Evolutionary conservation across 2,797 vertebrate species (phyloP), one percentile per base, ranked within the genome.

Genomic region (Dryobates pubescens): DNA sequence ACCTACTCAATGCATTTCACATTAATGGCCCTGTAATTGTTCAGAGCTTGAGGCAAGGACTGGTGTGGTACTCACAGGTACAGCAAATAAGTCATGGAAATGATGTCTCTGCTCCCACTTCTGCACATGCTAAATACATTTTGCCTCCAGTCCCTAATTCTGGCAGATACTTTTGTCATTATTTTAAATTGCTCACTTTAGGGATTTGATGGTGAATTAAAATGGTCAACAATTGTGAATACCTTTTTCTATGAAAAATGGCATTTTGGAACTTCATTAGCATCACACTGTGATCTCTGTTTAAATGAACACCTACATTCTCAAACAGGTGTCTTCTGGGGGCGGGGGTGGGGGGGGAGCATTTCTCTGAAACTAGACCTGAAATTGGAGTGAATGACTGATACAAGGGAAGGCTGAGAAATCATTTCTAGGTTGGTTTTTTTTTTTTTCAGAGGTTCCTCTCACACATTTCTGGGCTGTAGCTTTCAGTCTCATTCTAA

Each of bases 31-130:
- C 38, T 67, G 23, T 91, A 94, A 94, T 85, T 89, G 75, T 38
- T 82, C 38, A 15, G 0, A 64, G 90, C 94, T 90, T 71, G 41
- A 57, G 90, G 92, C 92, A 94, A 94, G 89, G 87, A 73, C 76
- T 92, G 56, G 72, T 2, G 1, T 45, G 30, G 58, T 74, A 82
- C 63, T 91, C 53, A 6, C 0, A 86, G 73, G 79, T 83, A 63
- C 63, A 93, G 67, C 77, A 92, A 81, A 93, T 93, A 89, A 76
- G 86, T 95, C 77, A 86, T 7, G 11, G 23, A 75, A 87, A 89
- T 89, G 56, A 78, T 27, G 23, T 57, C 82, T 86, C 68, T 87
- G 49, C 38, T 73, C 70, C 67, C 79, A 87, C 20, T 63, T 71
- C 76, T 51, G 13, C 45, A 57, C 38, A 26, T 71, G 85, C 64